phyloP scores from a whole-genome alignment of 2,113 vertebrate genomes.

The Tursiops truncatus region DNA sequence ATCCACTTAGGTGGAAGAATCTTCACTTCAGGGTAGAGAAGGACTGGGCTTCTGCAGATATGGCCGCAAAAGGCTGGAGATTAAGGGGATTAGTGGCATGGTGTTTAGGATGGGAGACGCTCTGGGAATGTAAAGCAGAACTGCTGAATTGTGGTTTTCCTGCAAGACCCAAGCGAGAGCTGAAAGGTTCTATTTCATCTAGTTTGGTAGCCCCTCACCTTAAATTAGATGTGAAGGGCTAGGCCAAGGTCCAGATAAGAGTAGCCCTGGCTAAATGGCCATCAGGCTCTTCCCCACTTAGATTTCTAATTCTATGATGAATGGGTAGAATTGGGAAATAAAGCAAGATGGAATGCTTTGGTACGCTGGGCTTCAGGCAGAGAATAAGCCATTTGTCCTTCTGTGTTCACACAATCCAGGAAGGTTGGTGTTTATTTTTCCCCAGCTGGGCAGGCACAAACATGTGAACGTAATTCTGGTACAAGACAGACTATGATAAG shows the following conservation, averaged over 20 bases:
- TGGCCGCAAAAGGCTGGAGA: neutral
- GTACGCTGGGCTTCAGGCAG: neutral
- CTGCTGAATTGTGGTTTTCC: neutral
- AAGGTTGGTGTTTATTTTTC: neutral
- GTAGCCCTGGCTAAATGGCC: neutral
- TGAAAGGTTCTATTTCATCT: neutral
- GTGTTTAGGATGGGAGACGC: neutral
- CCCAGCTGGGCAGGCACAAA: neutral
- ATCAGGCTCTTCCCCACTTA: neutral
- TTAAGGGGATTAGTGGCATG: rapidly evolving
- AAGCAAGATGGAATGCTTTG: neutral
- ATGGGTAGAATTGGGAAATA: neutral
- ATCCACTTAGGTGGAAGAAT: neutral
- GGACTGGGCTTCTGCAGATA: neutral
- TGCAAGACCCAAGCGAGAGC: too few species aligned
- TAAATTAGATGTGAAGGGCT: neutral
- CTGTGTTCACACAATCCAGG: neutral
- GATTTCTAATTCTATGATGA: neutral
- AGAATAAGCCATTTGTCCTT: neutral
- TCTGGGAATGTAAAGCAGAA: neutral
- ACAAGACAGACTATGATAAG: slow-evolving; percentile 35
- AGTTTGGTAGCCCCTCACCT: neutral
- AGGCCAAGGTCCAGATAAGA: neutral
- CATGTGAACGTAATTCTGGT: neutral
- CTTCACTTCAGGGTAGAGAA: neutral